These are phyloP conservation scores for Aulostomus chinensis DNA, from an alignment of 2,797 vertebrate species.

Conservation along the genomic window DNA sequence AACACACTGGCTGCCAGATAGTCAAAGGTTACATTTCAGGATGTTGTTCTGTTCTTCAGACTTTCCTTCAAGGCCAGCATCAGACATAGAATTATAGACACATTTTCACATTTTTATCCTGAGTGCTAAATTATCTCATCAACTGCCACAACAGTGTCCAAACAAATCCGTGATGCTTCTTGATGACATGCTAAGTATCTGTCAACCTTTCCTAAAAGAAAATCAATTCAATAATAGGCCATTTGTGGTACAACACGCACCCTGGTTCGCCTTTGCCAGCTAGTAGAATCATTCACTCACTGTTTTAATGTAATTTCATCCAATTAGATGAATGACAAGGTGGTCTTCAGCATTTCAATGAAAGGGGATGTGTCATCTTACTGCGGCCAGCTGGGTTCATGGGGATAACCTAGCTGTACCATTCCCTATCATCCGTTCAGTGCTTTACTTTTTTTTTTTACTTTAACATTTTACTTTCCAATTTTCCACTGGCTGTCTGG, in stretches of 20 bases:
- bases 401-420: conserved; percentile 47
- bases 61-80: conserved; percentile 6
- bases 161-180: conserved; percentile 19
- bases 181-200: conserved; percentile 16
- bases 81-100: no score
- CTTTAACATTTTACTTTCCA: no score
- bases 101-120: no score
- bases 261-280: conserved; percentile 45
- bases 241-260: conserved; percentile 55
- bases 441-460: conserved; percentile 46
- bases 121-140: no score
- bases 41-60: not conserved
- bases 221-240: conserved; percentile 63
- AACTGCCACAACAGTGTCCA: no score
- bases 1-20: not conserved
- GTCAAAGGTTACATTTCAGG: not conserved
- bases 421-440: conserved; percentile 32
- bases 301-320: conserved; percentile 65
- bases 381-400: conserved; percentile 28
- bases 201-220: conserved; percentile 52
- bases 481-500: conserved; percentile 64
- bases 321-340: conserved; percentile 67
- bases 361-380: conserved; percentile 61
- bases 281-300: conserved; percentile 50
- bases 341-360: conserved; percentile 40